Percentiles rank a stretch among this genome's conserved stretches.
Conservation (phyloP, 1,140 invertebrate genomes). For the Magallana gigas region DNA sequence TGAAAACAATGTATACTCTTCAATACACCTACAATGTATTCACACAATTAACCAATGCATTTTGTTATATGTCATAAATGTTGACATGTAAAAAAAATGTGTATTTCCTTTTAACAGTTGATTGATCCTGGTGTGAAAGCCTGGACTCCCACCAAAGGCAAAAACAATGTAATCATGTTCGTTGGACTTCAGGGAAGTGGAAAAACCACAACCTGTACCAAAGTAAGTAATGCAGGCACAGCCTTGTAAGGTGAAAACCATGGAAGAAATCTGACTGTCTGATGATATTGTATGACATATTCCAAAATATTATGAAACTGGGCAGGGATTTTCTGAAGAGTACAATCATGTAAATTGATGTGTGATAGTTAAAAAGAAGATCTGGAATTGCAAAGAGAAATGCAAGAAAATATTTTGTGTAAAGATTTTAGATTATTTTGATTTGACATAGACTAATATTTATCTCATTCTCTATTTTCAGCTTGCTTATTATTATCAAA, state of each 20-base stretch:
- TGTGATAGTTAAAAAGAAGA: too few species aligned
- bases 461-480: slow-evolving; percentile 64
- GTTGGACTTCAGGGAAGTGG: slow-evolving; percentile 98
- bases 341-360: too few species aligned
- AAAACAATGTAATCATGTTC: slow-evolving; percentile 99
- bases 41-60: not conserved
- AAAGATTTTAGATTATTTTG: too few species aligned
- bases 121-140: slow-evolving; percentile 99
- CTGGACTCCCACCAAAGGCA: slow-evolving; percentile 96
- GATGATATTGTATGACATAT: too few species aligned
- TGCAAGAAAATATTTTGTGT: too few species aligned
- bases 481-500: slow-evolving; percentile 97
- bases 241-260: too few species aligned
- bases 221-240: slow-evolving; percentile 80
- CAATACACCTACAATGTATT: not conserved
- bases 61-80: not conserved
- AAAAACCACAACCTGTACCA: slow-evolving; percentile 99
- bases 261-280: too few species aligned
- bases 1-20: not conserved
- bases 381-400: too few species aligned
- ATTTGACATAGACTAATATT: too few species aligned
- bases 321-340: too few species aligned
- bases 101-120: slow-evolving; percentile 82
- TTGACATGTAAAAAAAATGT: not conserved
- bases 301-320: too few species aligned